Base-by-base conservation (phyloP, 2,888 invertebrate species). In the Metellina segmentata region DNA sequence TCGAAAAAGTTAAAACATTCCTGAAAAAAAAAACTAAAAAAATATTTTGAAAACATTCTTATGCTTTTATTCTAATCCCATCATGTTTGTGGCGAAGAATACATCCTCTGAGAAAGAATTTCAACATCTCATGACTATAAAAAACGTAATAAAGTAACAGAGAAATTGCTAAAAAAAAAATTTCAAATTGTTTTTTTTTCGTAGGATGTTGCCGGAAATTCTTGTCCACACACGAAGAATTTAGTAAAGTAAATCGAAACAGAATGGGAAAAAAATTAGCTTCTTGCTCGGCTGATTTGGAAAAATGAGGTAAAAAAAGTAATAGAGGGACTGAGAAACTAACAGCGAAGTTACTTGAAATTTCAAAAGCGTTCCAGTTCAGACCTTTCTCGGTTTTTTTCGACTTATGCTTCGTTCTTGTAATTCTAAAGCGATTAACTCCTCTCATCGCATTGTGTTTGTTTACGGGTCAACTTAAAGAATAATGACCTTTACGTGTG, bases 401-500 rank as follows among this genome's bases (percentile, higher is more conserved):
- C 6, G 61, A 16, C 61, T 1, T 61, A 16, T 61, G 16, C 61
- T n/a, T 19, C n/a, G 34, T 34, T 34, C 34, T 34, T 34, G 78
- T 52, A n/a, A 52, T 34, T 11, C 74, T 34, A 74, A 74, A 34
- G 34, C 74, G 48, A 74, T 34, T 74, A 4, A 74, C 74, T 61
- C 20, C 20, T 19, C 72, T 48, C 74, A 74, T 20, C 19, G 74
- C 34, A 34, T 74, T 74, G 74, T 74, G 34, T 13, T 48, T 19
- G 71, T 70, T 69, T 61, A 70, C 78, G 78, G 75, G 52, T 78
- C 51, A 78, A 48, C 13, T 78, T 16, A n/a, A 78, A 78, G 86
- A 77, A 51, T 86, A 86, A 86, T 51, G 86, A 86, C 86, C 77
- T 86, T 86, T 70, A 51, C 70, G 85, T 72, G 69, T 19, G 70